A percentile compares a stretch with the other conserved stretches of the same genome.
phyloP scores from a whole-genome alignment of 2,888 invertebrate genomes.

The Torymus auratus region DNA sequence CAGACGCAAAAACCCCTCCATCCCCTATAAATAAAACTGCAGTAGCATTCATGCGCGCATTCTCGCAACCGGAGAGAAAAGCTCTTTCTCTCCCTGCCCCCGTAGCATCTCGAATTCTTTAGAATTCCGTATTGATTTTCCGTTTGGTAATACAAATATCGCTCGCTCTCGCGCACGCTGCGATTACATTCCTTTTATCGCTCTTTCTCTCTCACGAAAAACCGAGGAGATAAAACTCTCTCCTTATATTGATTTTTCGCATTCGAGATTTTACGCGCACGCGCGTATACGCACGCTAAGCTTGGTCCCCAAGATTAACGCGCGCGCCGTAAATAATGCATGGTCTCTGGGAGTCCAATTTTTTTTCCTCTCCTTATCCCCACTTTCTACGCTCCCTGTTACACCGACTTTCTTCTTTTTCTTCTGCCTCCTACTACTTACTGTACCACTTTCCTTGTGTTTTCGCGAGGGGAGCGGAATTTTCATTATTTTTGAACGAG shows the following conservation, averaged over 20 bases:
- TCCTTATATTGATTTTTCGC: conserved; percentile 36
- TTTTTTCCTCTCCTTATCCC: background rate
- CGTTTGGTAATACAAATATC: background rate
- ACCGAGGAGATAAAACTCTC: too few relatives aligned
- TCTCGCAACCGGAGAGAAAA: too few relatives aligned
- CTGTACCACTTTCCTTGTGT: too few relatives aligned
- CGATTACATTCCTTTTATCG: background rate
- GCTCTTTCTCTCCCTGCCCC: too few relatives aligned
- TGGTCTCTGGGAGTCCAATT: conserved; percentile 34
- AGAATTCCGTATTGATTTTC: conserved; percentile 11
- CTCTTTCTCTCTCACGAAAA: too few relatives aligned
- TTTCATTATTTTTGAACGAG: conserved; percentile 53
- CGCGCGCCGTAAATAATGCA: conserved; percentile 44
- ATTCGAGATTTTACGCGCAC: conserved; percentile 35
- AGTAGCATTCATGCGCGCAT: too few relatives aligned
- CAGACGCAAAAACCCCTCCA: too few relatives aligned
- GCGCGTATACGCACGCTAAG: background rate
- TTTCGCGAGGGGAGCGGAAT: background rate
- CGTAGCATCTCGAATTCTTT: background rate
- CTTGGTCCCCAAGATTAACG: conserved; percentile 31
- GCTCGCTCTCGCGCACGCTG: background rate
- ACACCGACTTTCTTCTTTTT: too few relatives aligned
- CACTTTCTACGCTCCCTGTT: background rate
- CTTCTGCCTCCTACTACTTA: too few relatives aligned
- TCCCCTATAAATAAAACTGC: too few relatives aligned